Percentiles rank a stretch among this genome's conserved stretches.
These are phyloP conservation scores for Xerus inauris DNA, from an alignment of 2,113 vertebrate species.

Conservation along the genomic window DNA sequence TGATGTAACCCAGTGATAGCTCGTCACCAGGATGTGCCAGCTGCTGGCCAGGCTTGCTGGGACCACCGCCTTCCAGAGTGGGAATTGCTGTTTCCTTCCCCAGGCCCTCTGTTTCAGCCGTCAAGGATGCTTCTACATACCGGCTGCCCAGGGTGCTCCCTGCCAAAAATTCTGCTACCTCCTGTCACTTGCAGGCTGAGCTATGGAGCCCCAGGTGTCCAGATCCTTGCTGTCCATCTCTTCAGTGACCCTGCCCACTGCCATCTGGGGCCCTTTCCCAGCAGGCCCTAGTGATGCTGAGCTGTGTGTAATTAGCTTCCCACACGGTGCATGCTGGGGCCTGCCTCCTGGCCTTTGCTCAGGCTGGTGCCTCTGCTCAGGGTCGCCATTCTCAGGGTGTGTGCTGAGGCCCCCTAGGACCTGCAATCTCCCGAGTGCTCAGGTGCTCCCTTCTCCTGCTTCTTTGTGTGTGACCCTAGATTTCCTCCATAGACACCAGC, in stretches of 20 bases:
- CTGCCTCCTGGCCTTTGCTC: not conserved
- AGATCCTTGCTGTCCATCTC: rapidly evolving
- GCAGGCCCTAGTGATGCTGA: too few species aligned
- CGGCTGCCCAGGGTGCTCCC: not conserved
- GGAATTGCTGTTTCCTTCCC: too few species aligned
- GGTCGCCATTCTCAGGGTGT: not conserved
- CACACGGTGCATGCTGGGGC: rapidly evolving
- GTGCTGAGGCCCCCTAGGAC: rapidly evolving
- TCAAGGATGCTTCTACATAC: not conserved
- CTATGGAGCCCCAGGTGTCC: rapidly evolving
- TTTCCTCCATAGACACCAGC: rapidly evolving
- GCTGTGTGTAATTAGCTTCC: not conserved
- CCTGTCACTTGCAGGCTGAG: not conserved
- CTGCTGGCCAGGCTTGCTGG: not conserved
- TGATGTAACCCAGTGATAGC: not conserved
- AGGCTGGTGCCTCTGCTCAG: not conserved
- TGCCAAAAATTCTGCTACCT: too few species aligned
- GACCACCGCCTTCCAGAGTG: not conserved
- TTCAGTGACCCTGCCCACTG: too few species aligned
- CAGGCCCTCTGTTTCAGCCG: not conserved
- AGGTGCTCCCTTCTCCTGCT: not conserved
- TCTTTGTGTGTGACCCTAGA: too few species aligned
- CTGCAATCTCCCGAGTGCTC: rapidly evolving
- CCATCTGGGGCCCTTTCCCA: not conserved
- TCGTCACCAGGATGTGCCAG: not conserved